Base-by-base conservation (phyloP, 2,888 invertebrate species). In the Rhaphigaster nebulosa region DNA sequence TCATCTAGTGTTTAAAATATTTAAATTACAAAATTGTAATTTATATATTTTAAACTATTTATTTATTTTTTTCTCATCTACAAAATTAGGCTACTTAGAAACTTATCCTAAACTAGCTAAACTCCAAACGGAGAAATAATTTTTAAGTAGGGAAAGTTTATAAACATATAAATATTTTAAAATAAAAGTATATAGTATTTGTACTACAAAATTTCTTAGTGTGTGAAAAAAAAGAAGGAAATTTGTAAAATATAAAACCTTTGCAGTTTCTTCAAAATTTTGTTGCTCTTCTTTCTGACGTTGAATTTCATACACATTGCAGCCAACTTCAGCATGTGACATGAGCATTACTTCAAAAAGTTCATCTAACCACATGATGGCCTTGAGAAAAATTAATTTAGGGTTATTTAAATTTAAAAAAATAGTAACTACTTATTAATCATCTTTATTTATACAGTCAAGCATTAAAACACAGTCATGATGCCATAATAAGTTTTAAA, bases 181-280 rank as follows among this genome's bases (percentile, higher is more conserved):
- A n/a, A n/a, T n/a, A n/a, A n/a, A n/a, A n/a, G n/a, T n/a, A n/a
- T n/a, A n/a, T n/a, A n/a, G n/a, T n/a, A n/a, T n/a, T n/a, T n/a
- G n/a, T n/a, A n/a, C n/a, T n/a, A n/a, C n/a, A n/a, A n/a, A n/a
- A n/a, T n/a, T n/a, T n/a, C n/a, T n/a, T n/a, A 20, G 26, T 26
- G n/a, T 20, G 20, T 1, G 20, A 87, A 41, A 26, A 45, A 3
- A 34, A n/a, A n/a, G n/a, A n/a, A n/a, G n/a, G n/a, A 87, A 87
- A 70, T 54, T 20, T 54, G 5, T 34, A 38, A 20, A 76, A 84
- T 23, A 52, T 8, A 18, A 76, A 94, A 97, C 97, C 94, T 96
- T 96, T 87, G 97, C 97, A 87, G 97, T 97, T 93, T 96, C 96
- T 93, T 97, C 97, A 93, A 97, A 96, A 91, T 95, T 95, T 93